phyloP scores from a whole-genome alignment of 2,888 invertebrate species.

The Drosophila prostipennis region DNA sequence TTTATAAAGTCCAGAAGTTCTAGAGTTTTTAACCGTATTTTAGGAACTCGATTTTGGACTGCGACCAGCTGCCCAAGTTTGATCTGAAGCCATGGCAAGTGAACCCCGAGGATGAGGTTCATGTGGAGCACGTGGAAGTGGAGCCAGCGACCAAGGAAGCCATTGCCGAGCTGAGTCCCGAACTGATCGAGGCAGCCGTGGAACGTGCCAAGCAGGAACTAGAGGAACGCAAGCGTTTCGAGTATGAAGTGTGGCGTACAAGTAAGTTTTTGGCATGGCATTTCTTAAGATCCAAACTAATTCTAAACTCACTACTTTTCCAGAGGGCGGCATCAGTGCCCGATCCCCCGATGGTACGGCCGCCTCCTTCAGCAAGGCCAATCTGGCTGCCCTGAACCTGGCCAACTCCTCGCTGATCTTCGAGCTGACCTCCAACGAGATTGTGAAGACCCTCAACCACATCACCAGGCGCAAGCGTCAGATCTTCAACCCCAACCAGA shows the following conservation, averaged over 20 bases:
- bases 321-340: slow-evolving; percentile 92
- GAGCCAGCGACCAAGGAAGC: slow-evolving; percentile 84
- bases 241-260: slow-evolving; percentile 91
- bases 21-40: fast-evolving
- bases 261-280: slow-evolving; percentile 85
- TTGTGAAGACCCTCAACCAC: slow-evolving; percentile 87
- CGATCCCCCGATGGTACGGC: slow-evolving; percentile 94
- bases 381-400: slow-evolving; percentile 91
- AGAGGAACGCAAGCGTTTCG: slow-evolving; percentile 90
- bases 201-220: slow-evolving; percentile 92
- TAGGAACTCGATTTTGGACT: slow-evolving; percentile 90
- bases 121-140: slow-evolving; percentile 80
- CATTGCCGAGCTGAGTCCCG: slow-evolving; percentile 88
- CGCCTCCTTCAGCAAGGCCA: slow-evolving; percentile 95
- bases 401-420: slow-evolving; percentile 94
- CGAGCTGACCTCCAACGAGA: slow-evolving; percentile 94
- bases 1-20: neutral
- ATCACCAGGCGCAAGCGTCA: slow-evolving; percentile 89
- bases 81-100: slow-evolving; percentile 88
- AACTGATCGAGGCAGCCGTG: slow-evolving; percentile 90
- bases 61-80: slow-evolving; percentile 89
- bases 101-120: slow-evolving; percentile 83
- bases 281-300: neutral
- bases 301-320: slow-evolving; percentile 49
- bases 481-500: slow-evolving; percentile 88